These are phyloP conservation scores for Thunnus maccoyii DNA, from an alignment of 2,113 vertebrate species.

Conservation along the genomic window DNA sequence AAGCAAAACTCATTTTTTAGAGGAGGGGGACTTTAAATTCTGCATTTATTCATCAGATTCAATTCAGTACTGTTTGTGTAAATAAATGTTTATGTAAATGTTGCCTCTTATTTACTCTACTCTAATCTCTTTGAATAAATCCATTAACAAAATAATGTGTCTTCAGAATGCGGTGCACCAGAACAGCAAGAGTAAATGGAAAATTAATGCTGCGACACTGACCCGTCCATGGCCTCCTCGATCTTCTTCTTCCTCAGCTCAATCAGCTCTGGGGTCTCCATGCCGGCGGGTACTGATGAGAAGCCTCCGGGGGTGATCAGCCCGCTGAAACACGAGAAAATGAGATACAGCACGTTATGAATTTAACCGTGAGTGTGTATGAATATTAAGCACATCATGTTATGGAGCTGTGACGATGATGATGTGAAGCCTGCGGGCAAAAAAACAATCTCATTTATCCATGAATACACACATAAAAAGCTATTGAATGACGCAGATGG, in stretches of 20 bases:
- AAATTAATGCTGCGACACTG: slow-evolving; percentile 44
- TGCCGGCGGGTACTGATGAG: slow-evolving; percentile 92
- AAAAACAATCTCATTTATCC: background rate
- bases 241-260: slow-evolving; percentile 97
- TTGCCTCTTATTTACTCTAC: background rate
- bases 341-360: background rate
- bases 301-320: slow-evolving; percentile 94
- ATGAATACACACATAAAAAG: background rate
- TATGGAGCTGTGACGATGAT: background rate
- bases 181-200: background rate
- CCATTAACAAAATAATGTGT: background rate
- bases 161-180: too few relatives aligned
- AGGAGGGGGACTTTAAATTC: too few relatives aligned
- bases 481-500: too few relatives aligned
- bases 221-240: slow-evolving; percentile 96
- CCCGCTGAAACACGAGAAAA: slow-evolving; percentile 81
- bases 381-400: background rate
- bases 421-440: background rate
- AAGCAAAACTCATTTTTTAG: background rate
- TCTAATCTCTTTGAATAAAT: background rate
- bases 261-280: slow-evolving; percentile 95
- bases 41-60: background rate
- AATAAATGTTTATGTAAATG: too few relatives aligned
- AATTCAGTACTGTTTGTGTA: background rate
- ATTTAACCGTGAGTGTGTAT: background rate